Base-by-base conservation (phyloP, 1,140 invertebrate species). In the Lysiphlebus fabarum region DNA sequence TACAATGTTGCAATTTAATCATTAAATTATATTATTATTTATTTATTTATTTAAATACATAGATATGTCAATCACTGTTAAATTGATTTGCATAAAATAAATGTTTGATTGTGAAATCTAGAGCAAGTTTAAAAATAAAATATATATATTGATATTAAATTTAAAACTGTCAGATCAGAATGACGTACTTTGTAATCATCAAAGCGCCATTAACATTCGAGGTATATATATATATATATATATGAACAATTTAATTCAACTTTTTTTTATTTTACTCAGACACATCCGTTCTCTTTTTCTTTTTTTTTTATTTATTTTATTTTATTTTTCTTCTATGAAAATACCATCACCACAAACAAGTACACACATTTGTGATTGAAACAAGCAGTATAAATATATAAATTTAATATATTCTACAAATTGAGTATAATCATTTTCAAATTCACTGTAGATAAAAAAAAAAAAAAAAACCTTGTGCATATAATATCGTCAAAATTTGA, bases 141-240 rank as follows among this genome's bases (percentile, higher is more conserved):
- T 26, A 59, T 67, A 72, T 74, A 77, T 79, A 79, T 78, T 79
- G 77, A 78, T 79, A 79, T 79, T 77, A 79, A 26, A 26, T 26
- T 26, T 26, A 26, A 26, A 26, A 1, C 17, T 26, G 17, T 26
- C 17, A 26, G 17, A 26, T 26, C 17, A 26, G 17, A 26, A 69
- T 45, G 73, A 65, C 70, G 70, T 71, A 72, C 75, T 77, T 78
- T 79, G 75, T 77, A 77, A 77, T 78, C 76, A 77, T 78, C 76
- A 77, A 69, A 67, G 64, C 58, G 67, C 73, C 66, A 77, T 78
- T 77, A 77, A 74, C 73, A 57, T 77, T 76, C 75, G 63, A 78
- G 17, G 17, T 26, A 26, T 26, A 26, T n/a, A n/a, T n/a, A n/a
- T n/a, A n/a, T n/a, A n/a, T n/a, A n/a, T n/a, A n/a, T n/a, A n/a